Conservation (phyloP, 2,113 vertebrate species). For the Psilopsiagon aymara region DNA sequence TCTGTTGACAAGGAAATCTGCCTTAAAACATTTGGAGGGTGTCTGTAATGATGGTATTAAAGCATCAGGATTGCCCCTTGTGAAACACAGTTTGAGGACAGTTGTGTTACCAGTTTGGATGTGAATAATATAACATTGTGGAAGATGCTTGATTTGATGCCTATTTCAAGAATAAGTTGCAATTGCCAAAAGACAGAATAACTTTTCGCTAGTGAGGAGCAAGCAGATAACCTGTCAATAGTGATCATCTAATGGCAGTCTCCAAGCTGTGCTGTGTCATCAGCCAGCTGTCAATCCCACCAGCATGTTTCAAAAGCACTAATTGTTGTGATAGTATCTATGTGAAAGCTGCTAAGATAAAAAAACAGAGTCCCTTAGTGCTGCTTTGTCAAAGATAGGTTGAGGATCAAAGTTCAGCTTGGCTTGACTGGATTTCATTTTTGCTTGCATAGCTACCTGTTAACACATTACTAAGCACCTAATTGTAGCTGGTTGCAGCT, state of each 20-base stretch:
- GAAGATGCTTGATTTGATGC: neutral
- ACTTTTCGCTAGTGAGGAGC: neutral
- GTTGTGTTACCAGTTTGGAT: neutral
- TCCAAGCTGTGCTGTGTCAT: slow-evolving; percentile 60
- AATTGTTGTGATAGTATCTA: slow-evolving; percentile 58
- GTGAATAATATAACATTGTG: neutral
- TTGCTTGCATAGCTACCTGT: slow-evolving; percentile 22
- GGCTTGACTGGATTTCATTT: slow-evolving; percentile 28
- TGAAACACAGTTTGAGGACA: neutral
- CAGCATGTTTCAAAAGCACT: slow-evolving; percentile 34
- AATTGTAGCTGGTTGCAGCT: neutral
- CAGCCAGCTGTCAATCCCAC: slow-evolving; percentile 61
- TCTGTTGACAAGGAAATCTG: neutral
- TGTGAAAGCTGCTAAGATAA: slow-evolving; percentile 44
- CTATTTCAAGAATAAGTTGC: neutral
- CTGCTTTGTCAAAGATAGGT: slow-evolving; percentile 20
- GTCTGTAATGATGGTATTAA: neutral
- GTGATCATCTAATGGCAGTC: slow-evolving; percentile 56
- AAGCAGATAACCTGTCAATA: slow-evolving; percentile 59
- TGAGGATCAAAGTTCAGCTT: slow-evolving; percentile 45
- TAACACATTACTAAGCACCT: slow-evolving; percentile 11
- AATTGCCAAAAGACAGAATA: neutral
- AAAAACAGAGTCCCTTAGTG: slow-evolving; percentile 21
- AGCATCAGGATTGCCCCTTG: neutral
- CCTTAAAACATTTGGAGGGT: neutral